Evolutionary conservation across 2,113 vertebrate genomes (phyloP).

Genomic region (Mugil cephalus): DNA sequence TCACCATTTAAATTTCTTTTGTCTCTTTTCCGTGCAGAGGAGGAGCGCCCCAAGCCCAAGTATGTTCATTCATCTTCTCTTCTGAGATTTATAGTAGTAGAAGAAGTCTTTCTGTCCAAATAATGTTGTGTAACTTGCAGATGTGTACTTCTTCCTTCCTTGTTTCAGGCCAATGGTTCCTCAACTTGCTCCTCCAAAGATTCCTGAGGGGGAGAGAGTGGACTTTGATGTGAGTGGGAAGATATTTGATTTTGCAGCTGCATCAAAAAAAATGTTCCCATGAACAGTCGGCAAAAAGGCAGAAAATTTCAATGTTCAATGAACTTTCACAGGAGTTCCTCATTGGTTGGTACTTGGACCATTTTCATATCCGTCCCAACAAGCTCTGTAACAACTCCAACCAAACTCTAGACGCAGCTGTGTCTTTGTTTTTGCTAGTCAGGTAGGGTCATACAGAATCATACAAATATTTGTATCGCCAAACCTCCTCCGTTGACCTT

Average conservation of each 20-base stretch:
- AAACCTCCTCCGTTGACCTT: too few relatives aligned
- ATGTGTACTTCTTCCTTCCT: not conserved
- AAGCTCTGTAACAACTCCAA: too few relatives aligned
- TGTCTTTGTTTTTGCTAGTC: too few relatives aligned
- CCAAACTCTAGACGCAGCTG: too few relatives aligned
- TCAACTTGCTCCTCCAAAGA: slow-evolving; percentile 83
- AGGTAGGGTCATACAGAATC: too few relatives aligned
- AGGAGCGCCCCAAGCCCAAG: slow-evolving; percentile 85
- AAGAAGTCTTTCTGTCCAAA: not conserved
- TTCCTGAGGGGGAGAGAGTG: slow-evolving; percentile 85
- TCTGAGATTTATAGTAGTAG: not conserved
- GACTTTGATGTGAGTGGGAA: slow-evolving; percentile 83
- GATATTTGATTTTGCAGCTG: not conserved
- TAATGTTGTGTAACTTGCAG: not conserved
- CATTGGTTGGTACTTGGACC: too few relatives aligned
- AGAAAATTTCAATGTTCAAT: too few relatives aligned
- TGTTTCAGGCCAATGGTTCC: slow-evolving; percentile 78
- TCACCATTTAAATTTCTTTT: not conserved
- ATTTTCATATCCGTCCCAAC: too few relatives aligned
- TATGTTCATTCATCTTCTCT: slow-evolving; percentile 47
- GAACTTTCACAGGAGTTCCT: too few relatives aligned
- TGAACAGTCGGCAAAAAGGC: too few relatives aligned
- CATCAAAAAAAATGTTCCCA: not conserved
- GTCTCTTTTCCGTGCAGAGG: slow-evolving; percentile 63
- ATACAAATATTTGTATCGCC: too few relatives aligned